Evolutionary conservation across 2,113 vertebrate genomes (phyloP).

Genomic region (Neolamprologus toae): DNA sequence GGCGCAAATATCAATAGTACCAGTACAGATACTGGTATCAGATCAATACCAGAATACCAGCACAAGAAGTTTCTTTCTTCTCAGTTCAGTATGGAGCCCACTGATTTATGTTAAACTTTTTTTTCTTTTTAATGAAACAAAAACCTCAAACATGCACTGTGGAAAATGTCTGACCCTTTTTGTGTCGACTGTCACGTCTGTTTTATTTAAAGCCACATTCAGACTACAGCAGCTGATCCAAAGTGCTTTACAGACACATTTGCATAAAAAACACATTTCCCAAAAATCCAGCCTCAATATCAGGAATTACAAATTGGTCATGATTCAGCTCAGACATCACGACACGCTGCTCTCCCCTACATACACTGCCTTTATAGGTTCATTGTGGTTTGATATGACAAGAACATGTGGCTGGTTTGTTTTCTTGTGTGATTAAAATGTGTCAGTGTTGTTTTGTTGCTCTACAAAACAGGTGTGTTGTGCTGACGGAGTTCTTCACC

Average conservation of each 20-base stretch:
- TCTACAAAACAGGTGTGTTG: background rate
- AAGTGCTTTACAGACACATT: background rate
- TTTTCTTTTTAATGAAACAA: background rate
- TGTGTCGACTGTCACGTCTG: no score
- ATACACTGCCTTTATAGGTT: background rate
- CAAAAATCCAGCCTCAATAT: background rate
- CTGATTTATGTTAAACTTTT: background rate
- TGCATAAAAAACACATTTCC: background rate
- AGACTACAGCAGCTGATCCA: background rate
- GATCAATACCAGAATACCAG: background rate
- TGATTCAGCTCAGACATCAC: fast-evolving
- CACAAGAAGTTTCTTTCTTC: background rate
- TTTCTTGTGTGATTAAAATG: background rate
- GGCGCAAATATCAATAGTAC: fast-evolving
- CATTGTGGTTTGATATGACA: background rate
- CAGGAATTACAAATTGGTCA: background rate
- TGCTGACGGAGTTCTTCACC: background rate
- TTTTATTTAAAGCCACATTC: background rate
- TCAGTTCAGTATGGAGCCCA: background rate
- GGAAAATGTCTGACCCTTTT: background rate
- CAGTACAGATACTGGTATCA: background rate
- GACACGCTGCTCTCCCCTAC: fast-evolving
- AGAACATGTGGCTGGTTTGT: background rate
- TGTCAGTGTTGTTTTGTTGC: background rate
- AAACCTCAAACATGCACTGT: background rate